Evolutionary conservation across 23 tunicate species (phyloP).

Genomic region (Halocynthia aurantium): DNA sequence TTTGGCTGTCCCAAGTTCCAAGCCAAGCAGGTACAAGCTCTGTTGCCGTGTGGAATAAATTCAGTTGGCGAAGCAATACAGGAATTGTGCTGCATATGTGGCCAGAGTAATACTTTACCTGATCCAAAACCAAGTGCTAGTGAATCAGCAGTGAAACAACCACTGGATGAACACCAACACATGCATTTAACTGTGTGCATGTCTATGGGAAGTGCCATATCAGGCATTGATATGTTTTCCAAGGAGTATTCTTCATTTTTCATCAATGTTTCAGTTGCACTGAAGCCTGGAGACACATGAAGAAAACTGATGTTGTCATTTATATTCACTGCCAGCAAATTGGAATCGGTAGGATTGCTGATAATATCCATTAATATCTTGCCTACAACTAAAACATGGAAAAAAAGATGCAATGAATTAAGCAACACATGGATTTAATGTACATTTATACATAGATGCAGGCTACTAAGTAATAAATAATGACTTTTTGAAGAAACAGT

Average conservation of each 20-base stretch:
- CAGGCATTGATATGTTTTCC: slow-evolving; percentile 9
- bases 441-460: too few species aligned
- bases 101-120: slow-evolving; percentile 18
- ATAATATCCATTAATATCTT: slow-evolving; percentile 4
- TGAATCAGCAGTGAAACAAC: slow-evolving; percentile 6
- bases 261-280: neutral
- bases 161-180: slow-evolving; percentile 9
- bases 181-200: slow-evolving; percentile 9
- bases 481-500: too few species aligned
- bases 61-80: neutral
- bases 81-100: neutral
- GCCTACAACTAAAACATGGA: neutral
- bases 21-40: slow-evolving; percentile 38
- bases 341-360: neutral
- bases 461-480: too few species aligned
- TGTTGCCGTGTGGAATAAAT: slow-evolving; percentile 31
- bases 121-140: slow-evolving; percentile 11
- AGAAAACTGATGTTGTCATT: slow-evolving; percentile 14
- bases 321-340: slow-evolving; percentile 4
- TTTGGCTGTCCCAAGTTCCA: slow-evolving; percentile 44
- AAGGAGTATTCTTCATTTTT: slow-evolving; percentile 7
- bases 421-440: too few species aligned
- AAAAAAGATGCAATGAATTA: too few species aligned
- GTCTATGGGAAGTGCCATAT: slow-evolving; percentile 12
- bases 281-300: neutral